Conservation (phyloP, 2,113 vertebrate species). For the Phrynocephalus versicolor region DNA sequence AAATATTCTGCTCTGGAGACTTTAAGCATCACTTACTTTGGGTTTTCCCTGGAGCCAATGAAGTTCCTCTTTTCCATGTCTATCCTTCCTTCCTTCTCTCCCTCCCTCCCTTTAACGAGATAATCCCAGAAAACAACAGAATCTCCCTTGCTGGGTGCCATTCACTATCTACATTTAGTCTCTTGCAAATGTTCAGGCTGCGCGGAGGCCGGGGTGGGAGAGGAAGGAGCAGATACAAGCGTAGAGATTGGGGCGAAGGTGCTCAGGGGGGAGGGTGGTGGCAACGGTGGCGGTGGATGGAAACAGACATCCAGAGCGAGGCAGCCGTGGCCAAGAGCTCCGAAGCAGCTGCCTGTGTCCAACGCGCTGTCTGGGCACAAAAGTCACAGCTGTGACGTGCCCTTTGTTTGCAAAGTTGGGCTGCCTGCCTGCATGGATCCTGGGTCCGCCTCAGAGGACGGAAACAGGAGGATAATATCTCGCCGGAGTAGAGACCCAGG, state of each 20-base stretch:
- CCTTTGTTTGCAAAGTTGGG: constrained; percentile 41
- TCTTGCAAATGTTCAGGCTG: background rate
- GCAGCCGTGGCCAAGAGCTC: background rate
- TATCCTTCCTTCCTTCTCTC: background rate
- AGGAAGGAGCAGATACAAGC: background rate
- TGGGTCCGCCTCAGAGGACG: too few species aligned
- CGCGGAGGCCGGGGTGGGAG: background rate
- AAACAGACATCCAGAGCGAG: background rate
- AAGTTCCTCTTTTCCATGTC: background rate
- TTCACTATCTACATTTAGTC: constrained; percentile 17
- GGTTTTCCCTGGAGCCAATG: too few species aligned
- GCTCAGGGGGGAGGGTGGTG: background rate
- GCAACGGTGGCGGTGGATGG: too few species aligned
- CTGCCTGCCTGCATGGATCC: too few species aligned
- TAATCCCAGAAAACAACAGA: background rate
- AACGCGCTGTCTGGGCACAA: background rate
- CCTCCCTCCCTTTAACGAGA: background rate
- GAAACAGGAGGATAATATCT: background rate
- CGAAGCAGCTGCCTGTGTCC: background rate
- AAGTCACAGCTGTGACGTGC: background rate
- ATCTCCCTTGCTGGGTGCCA: background rate
- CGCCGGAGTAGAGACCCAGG: background rate
- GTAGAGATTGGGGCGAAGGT: fast-evolving
- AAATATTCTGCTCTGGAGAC: background rate
- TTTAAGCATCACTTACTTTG: background rate